Conservation (phyloP, 2,888 invertebrate genomes). For the Drosophila neonasuta region DNA sequence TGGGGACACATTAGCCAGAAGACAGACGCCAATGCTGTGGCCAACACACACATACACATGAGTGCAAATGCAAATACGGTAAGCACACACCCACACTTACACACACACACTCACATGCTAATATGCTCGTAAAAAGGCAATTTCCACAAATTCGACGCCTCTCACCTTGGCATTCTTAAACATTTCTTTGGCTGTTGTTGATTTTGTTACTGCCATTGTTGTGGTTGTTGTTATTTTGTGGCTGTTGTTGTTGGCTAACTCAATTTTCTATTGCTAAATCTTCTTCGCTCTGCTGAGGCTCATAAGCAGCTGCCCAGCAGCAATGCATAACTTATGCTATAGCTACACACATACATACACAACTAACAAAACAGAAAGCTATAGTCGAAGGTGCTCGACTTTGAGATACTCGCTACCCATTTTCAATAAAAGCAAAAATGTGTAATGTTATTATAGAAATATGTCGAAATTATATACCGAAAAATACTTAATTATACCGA, state of each 20-base stretch:
- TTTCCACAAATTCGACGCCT: constrained; percentile 67
- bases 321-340: constrained; percentile 57
- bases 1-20: constrained; percentile 79
- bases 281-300: constrained; percentile 45
- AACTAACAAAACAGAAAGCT: not conserved
- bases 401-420: no score
- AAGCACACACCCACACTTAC: constrained; percentile 26
- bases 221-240: constrained; percentile 25
- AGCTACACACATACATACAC: constrained; percentile 30
- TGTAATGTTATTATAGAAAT: no score
- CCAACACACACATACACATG: constrained; percentile 33
- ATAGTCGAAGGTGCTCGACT: no score
- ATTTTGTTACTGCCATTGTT: constrained; percentile 34
- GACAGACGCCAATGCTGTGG: constrained; percentile 58
- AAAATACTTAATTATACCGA: no score
- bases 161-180: constrained; percentile 58
- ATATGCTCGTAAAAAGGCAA: constrained; percentile 79
- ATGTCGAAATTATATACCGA: no score
- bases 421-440: no score
- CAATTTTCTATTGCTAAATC: constrained; percentile 78
- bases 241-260: constrained; percentile 63
- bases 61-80: constrained; percentile 62
- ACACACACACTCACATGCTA: constrained; percentile 55
- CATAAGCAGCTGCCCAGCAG: constrained; percentile 45
- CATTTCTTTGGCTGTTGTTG: constrained; percentile 35